Evolutionary conservation across 2,888 invertebrate genomes (phyloP).

Genomic region (Fabriciana adippe): DNA sequence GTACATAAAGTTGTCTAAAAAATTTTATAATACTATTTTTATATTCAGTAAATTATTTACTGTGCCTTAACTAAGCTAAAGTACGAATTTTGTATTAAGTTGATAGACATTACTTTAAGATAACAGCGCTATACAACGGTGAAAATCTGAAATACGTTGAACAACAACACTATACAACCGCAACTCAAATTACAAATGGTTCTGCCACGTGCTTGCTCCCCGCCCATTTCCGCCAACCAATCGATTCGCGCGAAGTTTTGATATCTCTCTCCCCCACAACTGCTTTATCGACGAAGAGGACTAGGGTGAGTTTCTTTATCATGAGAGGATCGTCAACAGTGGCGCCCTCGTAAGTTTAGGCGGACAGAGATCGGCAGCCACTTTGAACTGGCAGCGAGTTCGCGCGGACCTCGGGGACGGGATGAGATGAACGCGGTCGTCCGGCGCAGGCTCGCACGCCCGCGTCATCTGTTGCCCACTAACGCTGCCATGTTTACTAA

Average conservation of each 20-base stretch:
- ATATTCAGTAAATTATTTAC: too few species aligned
- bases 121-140: conserved; percentile 34
- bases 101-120: conserved; percentile 4
- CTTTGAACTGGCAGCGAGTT: conserved; percentile 59
- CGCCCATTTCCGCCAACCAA: conserved; percentile 75
- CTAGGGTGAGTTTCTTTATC: conserved; percentile 51
- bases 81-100: neutral
- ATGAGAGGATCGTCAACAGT: conserved; percentile 52
- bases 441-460: conserved; percentile 75
- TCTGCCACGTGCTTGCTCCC: conserved; percentile 73
- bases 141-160: conserved; percentile 44
- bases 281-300: conserved; percentile 71
- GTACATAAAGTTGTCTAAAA: neutral
- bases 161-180: conserved; percentile 56
- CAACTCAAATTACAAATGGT: conserved; percentile 57
- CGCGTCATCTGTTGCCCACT: conserved; percentile 78
- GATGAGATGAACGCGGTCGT: conserved; percentile 70
- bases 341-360: conserved; percentile 59
- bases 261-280: conserved; percentile 62
- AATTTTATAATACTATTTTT: too few species aligned
- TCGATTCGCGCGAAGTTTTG: conserved; percentile 66
- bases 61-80: too few species aligned
- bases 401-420: conserved; percentile 51
- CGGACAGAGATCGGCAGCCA: conserved; percentile 50
- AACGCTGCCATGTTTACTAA: conserved; percentile 80